Conservation (phyloP, 2,888 invertebrate genomes). For the Lomographa bimaculata region DNA sequence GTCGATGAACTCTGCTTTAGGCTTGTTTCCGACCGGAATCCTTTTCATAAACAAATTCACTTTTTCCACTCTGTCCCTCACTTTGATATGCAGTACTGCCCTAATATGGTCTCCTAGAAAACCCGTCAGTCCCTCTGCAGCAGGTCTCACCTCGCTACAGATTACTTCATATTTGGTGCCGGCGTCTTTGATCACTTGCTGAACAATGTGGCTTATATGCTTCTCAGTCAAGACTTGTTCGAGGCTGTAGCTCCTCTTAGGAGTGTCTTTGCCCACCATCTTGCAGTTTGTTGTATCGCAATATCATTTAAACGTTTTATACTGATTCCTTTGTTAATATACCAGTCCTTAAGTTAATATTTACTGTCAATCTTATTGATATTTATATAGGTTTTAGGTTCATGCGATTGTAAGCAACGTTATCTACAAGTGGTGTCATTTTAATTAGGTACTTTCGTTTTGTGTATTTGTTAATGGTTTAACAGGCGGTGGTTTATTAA, state of each 20-base stretch:
- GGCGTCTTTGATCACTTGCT: slow-evolving; percentile 13
- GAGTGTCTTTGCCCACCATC: slow-evolving; percentile 35
- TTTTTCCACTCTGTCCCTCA: slow-evolving; percentile 29
- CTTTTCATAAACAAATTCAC: slow-evolving; percentile 61
- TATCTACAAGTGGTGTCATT: slow-evolving; percentile 1
- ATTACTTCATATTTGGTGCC: slow-evolving; percentile 24
- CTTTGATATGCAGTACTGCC: slow-evolving; percentile 42
- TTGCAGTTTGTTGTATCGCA: slow-evolving; percentile 16
- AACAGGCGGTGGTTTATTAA: slow-evolving; percentile 1
- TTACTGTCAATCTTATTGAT: slow-evolving; percentile 2
- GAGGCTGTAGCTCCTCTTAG: slow-evolving; percentile 25
- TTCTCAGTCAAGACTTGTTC: slow-evolving; percentile 47
- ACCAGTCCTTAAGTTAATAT: slow-evolving; percentile 9
- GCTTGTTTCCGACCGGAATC: slow-evolving; percentile 52
- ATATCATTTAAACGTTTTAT: slow-evolving; percentile 17
- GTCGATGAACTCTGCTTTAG: slow-evolving; percentile 59
- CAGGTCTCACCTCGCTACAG: slow-evolving; percentile 43
- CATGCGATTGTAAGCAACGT: too few species aligned
- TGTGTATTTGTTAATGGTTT: slow-evolving; percentile 13
- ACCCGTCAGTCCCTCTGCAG: slow-evolving; percentile 56
- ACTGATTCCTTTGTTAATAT: slow-evolving; percentile 3
- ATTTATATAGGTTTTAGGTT: too few species aligned
- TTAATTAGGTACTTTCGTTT: slow-evolving; percentile 4
- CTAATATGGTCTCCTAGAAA: slow-evolving; percentile 66
- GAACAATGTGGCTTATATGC: slow-evolving; percentile 42